Evolutionary conservation across 2,888 invertebrate genomes (phyloP), one percentile per base, ranked within the genome.

Genomic region (Danaus chrysippus): DNA sequence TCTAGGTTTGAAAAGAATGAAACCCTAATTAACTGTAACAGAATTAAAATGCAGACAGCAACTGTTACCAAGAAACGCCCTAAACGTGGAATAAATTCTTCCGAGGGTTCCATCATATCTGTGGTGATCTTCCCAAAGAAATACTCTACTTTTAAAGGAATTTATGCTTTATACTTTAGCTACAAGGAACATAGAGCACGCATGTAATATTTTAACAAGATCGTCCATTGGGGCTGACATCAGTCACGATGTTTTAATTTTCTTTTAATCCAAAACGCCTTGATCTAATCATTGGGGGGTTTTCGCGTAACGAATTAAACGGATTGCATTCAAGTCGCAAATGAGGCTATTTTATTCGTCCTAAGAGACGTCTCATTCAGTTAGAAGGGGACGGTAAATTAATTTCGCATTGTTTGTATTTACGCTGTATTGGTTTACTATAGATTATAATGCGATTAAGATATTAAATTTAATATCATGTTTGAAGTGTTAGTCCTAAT

Each of bases 261-360:
- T 90, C 89, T 89, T 90, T 89, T 91, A 89, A 91, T 89, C 88
- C 87, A 82, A 76, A 84, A 83, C 79, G 86, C 82, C 82, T 82
- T 82, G 80, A 86, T 86, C 81, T 84, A 86, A 89, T 88, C 84
- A 82, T 83, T 75, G 76, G 84, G 82, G 88, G 87, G 87, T 82
- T 83, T 34, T 83, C 69, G 80, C 84, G 87, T 86, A 81, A 83
- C 88, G 86, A 89, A 89, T 88, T 88, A 87, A 87, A 83, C 84
- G 84, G 84, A 90, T 91, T 88, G 89, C 86, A 83, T 87, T 81
- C 84, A 85, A 86, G 84, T 88, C 87, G 82, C 84, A 89, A 91
- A 89, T 89, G 86, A 88, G 87, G 76, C 86, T 79, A 89, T 86
- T 91, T 86, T 81, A 85, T 85, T 83, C 80, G 86, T 87, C 86